Percentiles rank a stretch among this genome's conserved stretches.
Evolutionary conservation across 2,888 invertebrate species (phyloP).

Genomic region (Yponomeuta cagnagella): DNA sequence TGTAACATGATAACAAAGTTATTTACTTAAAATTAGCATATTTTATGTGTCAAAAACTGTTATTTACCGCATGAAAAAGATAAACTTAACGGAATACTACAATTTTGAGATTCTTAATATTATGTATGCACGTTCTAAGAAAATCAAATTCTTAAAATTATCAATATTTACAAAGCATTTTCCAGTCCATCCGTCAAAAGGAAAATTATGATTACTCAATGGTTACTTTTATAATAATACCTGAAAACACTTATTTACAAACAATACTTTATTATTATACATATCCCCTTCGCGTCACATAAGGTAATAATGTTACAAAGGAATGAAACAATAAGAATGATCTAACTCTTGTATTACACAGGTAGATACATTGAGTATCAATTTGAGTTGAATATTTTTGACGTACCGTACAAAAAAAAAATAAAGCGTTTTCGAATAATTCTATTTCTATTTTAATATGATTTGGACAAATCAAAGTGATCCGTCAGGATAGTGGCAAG

Average conservation of each 20-base stretch:
- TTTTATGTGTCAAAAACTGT: background rate
- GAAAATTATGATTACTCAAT: background rate
- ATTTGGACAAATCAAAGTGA: too few species aligned
- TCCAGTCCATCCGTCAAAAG: background rate
- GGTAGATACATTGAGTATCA: too few species aligned
- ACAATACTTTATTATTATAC: conserved; percentile 24
- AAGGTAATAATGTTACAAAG: too few species aligned
- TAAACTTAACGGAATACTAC: background rate
- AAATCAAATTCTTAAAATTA: background rate
- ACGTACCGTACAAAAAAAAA: too few species aligned
- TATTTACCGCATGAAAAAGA: background rate
- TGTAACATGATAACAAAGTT: background rate
- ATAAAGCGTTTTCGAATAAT: too few species aligned
- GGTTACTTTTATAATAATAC: background rate
- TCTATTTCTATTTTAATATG: too few species aligned
- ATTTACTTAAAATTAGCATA: background rate
- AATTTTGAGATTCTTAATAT: background rate
- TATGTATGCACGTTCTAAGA: background rate
- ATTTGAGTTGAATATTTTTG: too few species aligned
- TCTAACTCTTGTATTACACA: too few species aligned
- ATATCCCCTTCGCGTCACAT: conserved; percentile 11
- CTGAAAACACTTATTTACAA: conserved; percentile 5
- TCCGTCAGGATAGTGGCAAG: too few species aligned
- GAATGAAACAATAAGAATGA: too few species aligned
- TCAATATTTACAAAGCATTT: background rate